phyloP scores from a whole-genome alignment of 37 sponge, comb jelly and placozoan species.

The Amphimedon queenslandica region DNA sequence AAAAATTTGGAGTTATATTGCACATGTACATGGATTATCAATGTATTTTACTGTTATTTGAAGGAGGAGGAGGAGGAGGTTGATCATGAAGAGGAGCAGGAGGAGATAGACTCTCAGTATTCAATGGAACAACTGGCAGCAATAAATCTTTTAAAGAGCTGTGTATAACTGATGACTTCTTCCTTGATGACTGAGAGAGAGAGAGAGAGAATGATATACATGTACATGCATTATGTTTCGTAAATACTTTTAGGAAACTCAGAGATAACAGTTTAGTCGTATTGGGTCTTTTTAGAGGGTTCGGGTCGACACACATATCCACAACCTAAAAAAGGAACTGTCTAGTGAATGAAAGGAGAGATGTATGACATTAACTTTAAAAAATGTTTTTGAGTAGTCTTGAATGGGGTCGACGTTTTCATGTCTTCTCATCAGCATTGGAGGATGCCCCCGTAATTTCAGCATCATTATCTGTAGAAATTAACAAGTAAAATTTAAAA shows the following conservation, averaged over 20 bases:
- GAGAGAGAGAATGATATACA: background rate
- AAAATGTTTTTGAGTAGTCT: slow-evolving; percentile 40
- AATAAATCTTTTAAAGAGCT: slow-evolving; percentile 46
- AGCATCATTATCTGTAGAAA: slow-evolving; percentile 70
- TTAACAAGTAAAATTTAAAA: background rate
- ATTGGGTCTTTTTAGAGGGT: slow-evolving; percentile 33
- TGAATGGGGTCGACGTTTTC: slow-evolving; percentile 17
- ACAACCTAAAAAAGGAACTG: slow-evolving; percentile 33
- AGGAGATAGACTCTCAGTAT: slow-evolving; percentile 41
- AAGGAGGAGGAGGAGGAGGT: no score
- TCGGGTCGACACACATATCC: slow-evolving; percentile 54
- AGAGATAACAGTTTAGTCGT: slow-evolving; percentile 28
- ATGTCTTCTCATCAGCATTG: slow-evolving; percentile 47
- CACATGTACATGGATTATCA: no score
- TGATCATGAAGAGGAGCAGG: no score
- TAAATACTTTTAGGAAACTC: slow-evolving; percentile 63
- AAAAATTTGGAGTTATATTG: no score
- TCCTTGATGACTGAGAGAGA: slow-evolving; percentile 17
- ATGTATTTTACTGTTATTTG: no score
- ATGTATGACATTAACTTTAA: slow-evolving; percentile 51
- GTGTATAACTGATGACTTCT: slow-evolving; percentile 2
- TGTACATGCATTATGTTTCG: background rate
- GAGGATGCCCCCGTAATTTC: slow-evolving; percentile 70
- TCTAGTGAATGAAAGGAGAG: no score
- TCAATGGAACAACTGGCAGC: slow-evolving; percentile 63